Percentiles rank a stretch among this genome's conserved stretches.
Conservation (phyloP, 1,140 invertebrate genomes). For the Whitmania pigra region DNA sequence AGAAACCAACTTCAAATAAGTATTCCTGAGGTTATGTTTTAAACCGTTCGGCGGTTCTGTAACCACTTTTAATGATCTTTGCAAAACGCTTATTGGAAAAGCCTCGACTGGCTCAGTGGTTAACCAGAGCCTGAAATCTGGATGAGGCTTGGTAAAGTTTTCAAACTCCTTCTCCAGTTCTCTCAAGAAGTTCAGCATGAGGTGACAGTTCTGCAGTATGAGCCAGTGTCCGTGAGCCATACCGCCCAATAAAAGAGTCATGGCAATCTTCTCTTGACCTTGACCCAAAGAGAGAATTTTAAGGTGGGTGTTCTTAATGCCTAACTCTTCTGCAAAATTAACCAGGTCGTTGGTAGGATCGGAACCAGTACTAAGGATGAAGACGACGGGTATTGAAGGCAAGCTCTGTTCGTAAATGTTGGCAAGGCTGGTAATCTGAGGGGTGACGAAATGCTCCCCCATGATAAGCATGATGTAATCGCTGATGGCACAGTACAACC, state of each 20-base stretch:
- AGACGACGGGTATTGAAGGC: slow-evolving; percentile 65
- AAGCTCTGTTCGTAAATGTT: slow-evolving; percentile 68
- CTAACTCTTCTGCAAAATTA: slow-evolving; percentile 63
- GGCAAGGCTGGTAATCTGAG: slow-evolving; percentile 65
- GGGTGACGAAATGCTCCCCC: slow-evolving; percentile 70
- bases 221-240: slow-evolving; percentile 63
- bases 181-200: slow-evolving; percentile 58
- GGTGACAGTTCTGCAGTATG: slow-evolving; percentile 70
- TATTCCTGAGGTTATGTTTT: slow-evolving; percentile 41
- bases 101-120: slow-evolving; percentile 64
- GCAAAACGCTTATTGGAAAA: slow-evolving; percentile 68
- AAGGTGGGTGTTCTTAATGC: slow-evolving; percentile 59
- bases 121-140: slow-evolving; percentile 71
- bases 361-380: slow-evolving; percentile 72
- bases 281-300: slow-evolving; percentile 73
- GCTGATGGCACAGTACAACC: slow-evolving; percentile 64
- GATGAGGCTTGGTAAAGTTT: slow-evolving; percentile 57
- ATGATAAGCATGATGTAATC: slow-evolving; percentile 65
- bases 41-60: slow-evolving; percentile 67
- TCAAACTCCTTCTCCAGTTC: slow-evolving; percentile 63
- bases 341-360: slow-evolving; percentile 74
- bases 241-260: slow-evolving; percentile 55
- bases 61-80: slow-evolving; percentile 64
- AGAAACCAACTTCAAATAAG: slow-evolving; percentile 48
- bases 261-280: slow-evolving; percentile 68